A percentile compares a stretch with the other conserved stretches of the same genome.
These are phyloP conservation scores for Rhorus exstirpatorius DNA, from an alignment of 2,888 invertebrate genomes.

Conservation along the genomic window DNA sequence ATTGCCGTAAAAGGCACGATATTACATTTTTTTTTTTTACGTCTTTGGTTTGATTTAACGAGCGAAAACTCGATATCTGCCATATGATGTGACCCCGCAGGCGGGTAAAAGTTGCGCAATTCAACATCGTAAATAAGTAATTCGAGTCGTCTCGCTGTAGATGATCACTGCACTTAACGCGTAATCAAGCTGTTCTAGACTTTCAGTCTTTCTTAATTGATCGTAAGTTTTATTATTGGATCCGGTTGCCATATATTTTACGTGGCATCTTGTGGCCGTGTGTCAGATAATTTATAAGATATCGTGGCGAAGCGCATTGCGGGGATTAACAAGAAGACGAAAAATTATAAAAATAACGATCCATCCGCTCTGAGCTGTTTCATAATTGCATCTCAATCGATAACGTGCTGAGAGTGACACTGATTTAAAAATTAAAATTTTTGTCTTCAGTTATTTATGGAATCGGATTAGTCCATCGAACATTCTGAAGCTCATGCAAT, in stretches of 20 bases:
- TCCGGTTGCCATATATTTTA: constrained; percentile 77
- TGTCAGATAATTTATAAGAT: not conserved
- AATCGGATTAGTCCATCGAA: too few relatives aligned
- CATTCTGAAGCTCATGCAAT: too few relatives aligned
- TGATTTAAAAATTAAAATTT: too few relatives aligned
- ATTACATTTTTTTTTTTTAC: constrained; percentile 40
- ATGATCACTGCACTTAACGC: constrained; percentile 68
- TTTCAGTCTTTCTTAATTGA: constrained; percentile 78
- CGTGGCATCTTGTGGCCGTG: not conserved
- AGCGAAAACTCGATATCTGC: not conserved
- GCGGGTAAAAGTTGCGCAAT: constrained; percentile 72
- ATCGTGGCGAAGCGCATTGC: not conserved
- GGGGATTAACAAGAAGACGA: too few relatives aligned
- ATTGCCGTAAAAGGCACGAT: constrained; percentile 25
- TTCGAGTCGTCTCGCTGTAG: constrained; percentile 62
- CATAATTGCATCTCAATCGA: too few relatives aligned
- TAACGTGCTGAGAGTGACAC: too few relatives aligned
- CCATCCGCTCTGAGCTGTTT: too few relatives aligned
- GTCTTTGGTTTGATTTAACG: constrained; percentile 8
- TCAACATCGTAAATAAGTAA: constrained; percentile 81
- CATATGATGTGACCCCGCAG: not conserved
- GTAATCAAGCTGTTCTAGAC: constrained; percentile 78
- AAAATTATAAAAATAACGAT: too few relatives aligned
- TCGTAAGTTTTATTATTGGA: constrained; percentile 77
- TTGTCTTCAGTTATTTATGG: too few relatives aligned